A percentile compares a stretch with the other conserved stretches of the same genome.
Conservation (phyloP, 2,797 vertebrate genomes). For the Malurus splendens region DNA sequence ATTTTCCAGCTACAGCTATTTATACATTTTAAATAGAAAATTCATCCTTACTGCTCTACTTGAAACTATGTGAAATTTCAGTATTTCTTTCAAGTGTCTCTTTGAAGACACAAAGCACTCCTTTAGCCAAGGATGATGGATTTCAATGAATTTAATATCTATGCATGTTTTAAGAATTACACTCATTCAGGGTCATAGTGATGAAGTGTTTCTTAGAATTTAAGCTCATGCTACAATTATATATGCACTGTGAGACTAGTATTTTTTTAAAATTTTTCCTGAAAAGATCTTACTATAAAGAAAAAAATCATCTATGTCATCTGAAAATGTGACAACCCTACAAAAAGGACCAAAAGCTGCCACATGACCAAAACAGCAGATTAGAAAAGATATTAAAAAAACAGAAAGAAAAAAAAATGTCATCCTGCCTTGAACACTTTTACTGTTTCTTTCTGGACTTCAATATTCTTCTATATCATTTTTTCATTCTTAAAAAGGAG, state of each 20-base stretch:
- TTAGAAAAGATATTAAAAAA: neutral
- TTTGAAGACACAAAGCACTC: neutral
- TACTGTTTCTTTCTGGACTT: neutral
- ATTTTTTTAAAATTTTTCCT: neutral
- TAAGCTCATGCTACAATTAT: neutral
- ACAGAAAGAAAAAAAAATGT: accelerated
- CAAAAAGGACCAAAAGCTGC: neutral
- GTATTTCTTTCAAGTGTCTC: neutral
- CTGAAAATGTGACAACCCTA: neutral
- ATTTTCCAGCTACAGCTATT: neutral
- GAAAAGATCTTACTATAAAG: neutral
- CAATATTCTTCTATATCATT: neutral
- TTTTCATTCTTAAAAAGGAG: neutral
- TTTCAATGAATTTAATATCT: neutral
- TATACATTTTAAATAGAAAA: neutral
- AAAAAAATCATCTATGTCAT: neutral
- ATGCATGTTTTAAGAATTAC: neutral
- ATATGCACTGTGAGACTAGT: neutral
- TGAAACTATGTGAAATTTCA: neutral
- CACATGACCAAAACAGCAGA: neutral
- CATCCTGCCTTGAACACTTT: neutral
- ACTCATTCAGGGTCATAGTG: neutral
- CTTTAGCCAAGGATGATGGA: neutral
- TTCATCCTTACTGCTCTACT: neutral
- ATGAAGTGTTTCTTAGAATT: neutral